Evolutionary conservation across 2,113 vertebrate species (phyloP).

Genomic region (Daubentonia madagascariensis): DNA sequence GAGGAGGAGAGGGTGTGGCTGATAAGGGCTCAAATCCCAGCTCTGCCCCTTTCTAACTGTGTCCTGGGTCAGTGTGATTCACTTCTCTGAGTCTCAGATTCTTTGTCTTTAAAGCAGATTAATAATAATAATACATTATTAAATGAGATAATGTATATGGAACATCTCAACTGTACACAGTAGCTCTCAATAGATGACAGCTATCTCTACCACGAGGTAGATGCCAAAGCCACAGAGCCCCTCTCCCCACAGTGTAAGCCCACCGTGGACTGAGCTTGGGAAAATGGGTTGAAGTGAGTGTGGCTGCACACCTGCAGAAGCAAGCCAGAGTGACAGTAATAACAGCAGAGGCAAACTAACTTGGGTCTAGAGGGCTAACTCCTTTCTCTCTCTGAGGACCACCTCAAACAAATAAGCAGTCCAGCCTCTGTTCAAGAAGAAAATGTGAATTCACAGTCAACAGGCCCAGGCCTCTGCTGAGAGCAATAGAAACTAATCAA

Average conservation of each 20-base stretch:
- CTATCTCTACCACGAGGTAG: neutral
- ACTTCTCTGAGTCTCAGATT: neutral
- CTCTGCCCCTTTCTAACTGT: neutral
- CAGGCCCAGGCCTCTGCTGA: slow-evolving; percentile 46
- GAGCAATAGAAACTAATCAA: slow-evolving; percentile 58
- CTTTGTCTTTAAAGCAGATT: neutral
- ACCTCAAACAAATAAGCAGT: slow-evolving; percentile 29
- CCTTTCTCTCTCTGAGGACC: slow-evolving; percentile 39
- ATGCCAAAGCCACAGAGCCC: slow-evolving; percentile 47
- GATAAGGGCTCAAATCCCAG: neutral
- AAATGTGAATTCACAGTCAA: slow-evolving; percentile 52
- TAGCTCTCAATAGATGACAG: neutral
- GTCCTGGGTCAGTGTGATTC: neutral
- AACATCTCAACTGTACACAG: neutral
- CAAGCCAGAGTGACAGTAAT: slow-evolving; percentile 4
- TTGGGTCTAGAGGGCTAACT: slow-evolving; percentile 13
- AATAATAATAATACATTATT: neutral
- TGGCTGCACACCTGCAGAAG: neutral
- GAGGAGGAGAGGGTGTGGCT: neutral
- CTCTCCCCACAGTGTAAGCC: neutral
- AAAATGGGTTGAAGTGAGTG: slow-evolving; percentile 47
- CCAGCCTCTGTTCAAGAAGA: slow-evolving; percentile 39
- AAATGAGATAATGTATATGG: neutral
- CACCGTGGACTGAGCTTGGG: slow-evolving; percentile 38
- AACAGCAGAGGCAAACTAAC: slow-evolving; percentile 60